These are phyloP conservation scores for Nomada lathburiana DNA, from an alignment of 2,888 invertebrate species.

Conservation along the genomic window DNA sequence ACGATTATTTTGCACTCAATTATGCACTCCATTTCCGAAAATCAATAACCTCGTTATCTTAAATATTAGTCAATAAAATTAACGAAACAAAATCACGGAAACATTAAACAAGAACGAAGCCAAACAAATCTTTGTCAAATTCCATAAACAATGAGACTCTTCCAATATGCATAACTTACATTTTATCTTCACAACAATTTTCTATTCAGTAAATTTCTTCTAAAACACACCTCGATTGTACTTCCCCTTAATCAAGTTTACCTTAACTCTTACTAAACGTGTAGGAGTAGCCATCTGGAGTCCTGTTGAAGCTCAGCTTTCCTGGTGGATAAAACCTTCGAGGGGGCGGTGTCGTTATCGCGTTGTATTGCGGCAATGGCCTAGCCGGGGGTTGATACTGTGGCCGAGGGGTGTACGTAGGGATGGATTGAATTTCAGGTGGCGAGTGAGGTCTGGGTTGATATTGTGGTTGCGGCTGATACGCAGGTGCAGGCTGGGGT, in stretches of 20 bases:
- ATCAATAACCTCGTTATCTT: too few species aligned
- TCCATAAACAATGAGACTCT: too few species aligned
- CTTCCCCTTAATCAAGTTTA: background rate
- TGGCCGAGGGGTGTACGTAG: conserved; percentile 79
- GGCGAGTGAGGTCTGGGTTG: conserved; percentile 71
- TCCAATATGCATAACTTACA: too few species aligned
- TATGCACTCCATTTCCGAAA: too few species aligned
- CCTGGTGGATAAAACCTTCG: conserved; percentile 93
- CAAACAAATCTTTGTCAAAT: too few species aligned
- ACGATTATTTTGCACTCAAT: too few species aligned
- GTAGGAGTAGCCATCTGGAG: conserved; percentile 95
- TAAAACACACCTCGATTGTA: background rate
- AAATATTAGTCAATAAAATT: too few species aligned
- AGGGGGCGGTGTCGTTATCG: conserved; percentile 89
- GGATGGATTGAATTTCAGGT: conserved; percentile 82
- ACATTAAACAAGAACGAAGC: too few species aligned
- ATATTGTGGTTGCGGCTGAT: conserved; percentile 71
- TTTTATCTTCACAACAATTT: too few species aligned
- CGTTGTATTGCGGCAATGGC: conserved; percentile 85
- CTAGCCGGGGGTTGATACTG: conserved; percentile 75
- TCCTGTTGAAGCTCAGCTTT: conserved; percentile 93
- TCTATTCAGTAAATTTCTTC: too few species aligned
- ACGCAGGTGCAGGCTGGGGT: conserved; percentile 68
- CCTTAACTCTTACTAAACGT: conserved; percentile 89
- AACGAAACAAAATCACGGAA: too few species aligned